Conservation (phyloP, 2,797 vertebrate genomes). For the Microchirus variegatus region DNA sequence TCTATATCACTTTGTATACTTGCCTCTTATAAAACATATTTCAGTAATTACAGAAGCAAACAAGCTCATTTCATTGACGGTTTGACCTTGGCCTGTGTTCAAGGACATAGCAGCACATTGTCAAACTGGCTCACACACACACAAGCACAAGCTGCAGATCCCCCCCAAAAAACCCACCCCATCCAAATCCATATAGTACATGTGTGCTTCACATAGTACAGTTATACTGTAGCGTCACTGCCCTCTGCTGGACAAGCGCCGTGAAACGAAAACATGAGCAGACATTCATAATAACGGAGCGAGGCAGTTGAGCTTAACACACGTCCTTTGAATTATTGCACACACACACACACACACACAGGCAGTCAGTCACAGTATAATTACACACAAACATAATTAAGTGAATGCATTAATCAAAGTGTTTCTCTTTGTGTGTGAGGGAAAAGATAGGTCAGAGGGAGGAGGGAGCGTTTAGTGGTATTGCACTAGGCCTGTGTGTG, state of each 20-base stretch:
- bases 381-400: conserved; percentile 32
- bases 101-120: neutral
- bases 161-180: no score
- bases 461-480: conserved; percentile 33
- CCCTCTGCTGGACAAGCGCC: conserved; percentile 60
- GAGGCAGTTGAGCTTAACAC: conserved; percentile 9
- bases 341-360: neutral
- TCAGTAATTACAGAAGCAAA: no score
- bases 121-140: neutral
- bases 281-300: neutral
- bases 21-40: no score
- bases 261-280: conserved; percentile 52
- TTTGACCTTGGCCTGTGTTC: neutral
- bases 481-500: conserved; percentile 40
- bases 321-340: neutral
- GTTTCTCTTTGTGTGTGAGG: conserved; percentile 9
- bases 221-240: conserved; percentile 40
- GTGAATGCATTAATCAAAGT: conserved; percentile 44
- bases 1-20: no score
- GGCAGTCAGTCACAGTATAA: conserved; percentile 17
- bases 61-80: no score
- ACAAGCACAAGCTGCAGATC: conserved; percentile 1
- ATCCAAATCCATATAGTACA: neutral
- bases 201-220: neutral
- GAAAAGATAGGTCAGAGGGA: conserved; percentile 59